These are phyloP conservation scores for Botrylloides violaceus DNA, from an alignment of 23 tunicate species.

Conservation along the genomic window DNA sequence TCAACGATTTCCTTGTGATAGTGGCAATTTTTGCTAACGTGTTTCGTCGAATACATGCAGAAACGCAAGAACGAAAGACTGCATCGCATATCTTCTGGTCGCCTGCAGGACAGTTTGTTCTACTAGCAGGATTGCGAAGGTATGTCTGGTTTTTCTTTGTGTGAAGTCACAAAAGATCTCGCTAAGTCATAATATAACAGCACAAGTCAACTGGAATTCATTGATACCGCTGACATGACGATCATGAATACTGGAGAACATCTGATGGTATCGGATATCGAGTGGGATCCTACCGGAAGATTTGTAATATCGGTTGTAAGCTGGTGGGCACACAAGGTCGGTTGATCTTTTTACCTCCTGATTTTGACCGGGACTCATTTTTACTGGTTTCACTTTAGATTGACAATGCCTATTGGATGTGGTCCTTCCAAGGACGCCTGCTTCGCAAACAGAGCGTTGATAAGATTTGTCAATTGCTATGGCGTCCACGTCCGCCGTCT, in stretches of 20 bases:
- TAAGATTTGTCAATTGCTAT: slow-evolving; percentile 71
- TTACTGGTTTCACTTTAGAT: slow-evolving; percentile 22
- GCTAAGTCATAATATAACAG: not conserved
- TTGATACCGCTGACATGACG: slow-evolving; percentile 83
- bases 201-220: slow-evolving; percentile 69
- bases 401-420: slow-evolving; percentile 93
- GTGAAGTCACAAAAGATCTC: too few species aligned
- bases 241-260: slow-evolving; percentile 94
- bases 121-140: slow-evolving; percentile 66
- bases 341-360: not conserved
- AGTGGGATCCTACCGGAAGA: slow-evolving; percentile 99
- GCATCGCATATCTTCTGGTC: slow-evolving; percentile 99
- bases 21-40: too few species aligned
- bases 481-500: slow-evolving; percentile 91
- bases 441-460: slow-evolving; percentile 61
- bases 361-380: not conserved
- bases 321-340: slow-evolving; percentile 90
- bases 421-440: slow-evolving; percentile 99
- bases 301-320: slow-evolving; percentile 79
- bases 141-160: not conserved
- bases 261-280: slow-evolving; percentile 84
- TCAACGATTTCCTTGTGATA: too few species aligned
- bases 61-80: slow-evolving; percentile 73
- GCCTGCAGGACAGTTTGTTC: slow-evolving; percentile 95
- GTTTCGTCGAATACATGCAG: too few species aligned